Evolutionary conservation across 2,888 invertebrate species (phyloP).

Genomic region (Pseudoips prasinana): DNA sequence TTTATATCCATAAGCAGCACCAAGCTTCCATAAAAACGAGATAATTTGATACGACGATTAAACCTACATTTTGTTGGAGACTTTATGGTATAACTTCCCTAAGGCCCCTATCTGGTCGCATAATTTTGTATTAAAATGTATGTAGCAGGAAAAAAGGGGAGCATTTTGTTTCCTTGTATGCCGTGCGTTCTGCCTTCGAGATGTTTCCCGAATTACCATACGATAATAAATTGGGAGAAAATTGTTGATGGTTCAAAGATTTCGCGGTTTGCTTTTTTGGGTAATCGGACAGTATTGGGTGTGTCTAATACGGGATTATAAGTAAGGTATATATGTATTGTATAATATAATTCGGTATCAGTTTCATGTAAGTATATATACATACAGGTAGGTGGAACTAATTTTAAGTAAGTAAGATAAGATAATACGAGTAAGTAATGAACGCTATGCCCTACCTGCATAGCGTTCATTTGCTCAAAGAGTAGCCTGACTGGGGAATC

Average conservation of each 20-base stretch:
- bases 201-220: slow-evolving; percentile 34
- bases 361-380: too few species aligned
- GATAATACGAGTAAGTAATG: too few species aligned
- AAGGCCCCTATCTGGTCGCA: slow-evolving; percentile 40
- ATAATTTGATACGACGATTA: slow-evolving; percentile 65
- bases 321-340: too few species aligned
- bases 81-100: slow-evolving; percentile 55
- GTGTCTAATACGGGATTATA: too few species aligned
- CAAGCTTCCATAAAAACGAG: slow-evolving; percentile 47
- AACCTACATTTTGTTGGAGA: slow-evolving; percentile 50
- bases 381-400: too few species aligned
- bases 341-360: too few species aligned
- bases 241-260: slow-evolving; percentile 15
- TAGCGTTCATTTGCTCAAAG: too few species aligned
- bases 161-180: slow-evolving; percentile 23
- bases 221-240: slow-evolving; percentile 33
- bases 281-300: too few species aligned
- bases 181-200: slow-evolving; percentile 26
- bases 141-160: slow-evolving; percentile 29
- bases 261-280: slow-evolving; percentile 4
- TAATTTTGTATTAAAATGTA: slow-evolving; percentile 51
- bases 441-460: too few species aligned
- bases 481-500: too few species aligned
- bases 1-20: slow-evolving; percentile 43
- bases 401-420: too few species aligned